A percentile compares a stretch with the other conserved stretches of the same genome.
phyloP scores from a whole-genome alignment of 2,888 invertebrate species.

The Nomada lathburiana region DNA sequence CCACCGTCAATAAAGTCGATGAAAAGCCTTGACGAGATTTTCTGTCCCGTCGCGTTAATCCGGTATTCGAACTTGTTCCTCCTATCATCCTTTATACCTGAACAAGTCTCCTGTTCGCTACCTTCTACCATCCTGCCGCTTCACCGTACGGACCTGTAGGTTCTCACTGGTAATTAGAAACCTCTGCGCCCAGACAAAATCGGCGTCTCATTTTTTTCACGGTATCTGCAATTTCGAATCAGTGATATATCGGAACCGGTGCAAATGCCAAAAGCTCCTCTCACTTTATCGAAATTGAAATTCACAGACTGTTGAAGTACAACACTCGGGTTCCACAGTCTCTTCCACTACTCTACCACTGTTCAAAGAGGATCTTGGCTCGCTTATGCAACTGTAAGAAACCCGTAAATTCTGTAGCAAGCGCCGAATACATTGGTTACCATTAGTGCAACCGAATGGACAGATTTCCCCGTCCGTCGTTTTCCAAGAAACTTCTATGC shows the following conservation, averaged over 20 bases:
- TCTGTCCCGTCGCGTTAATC: not conserved
- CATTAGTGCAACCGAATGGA: not conserved
- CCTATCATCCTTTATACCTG: not conserved
- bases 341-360: not conserved
- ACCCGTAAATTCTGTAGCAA: not conserved
- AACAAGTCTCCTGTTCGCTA: not conserved
- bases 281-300: not conserved
- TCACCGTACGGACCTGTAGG: not conserved
- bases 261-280: not conserved
- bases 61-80: not conserved
- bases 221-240: not conserved
- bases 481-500: too few relatives aligned
- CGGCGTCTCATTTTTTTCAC: not conserved
- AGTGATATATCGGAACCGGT: not conserved
- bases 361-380: too few relatives aligned
- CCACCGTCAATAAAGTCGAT: conserved; percentile 49
- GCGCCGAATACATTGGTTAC: not conserved
- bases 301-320: not conserved
- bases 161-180: not conserved
- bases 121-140: not conserved
- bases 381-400: too few relatives aligned
- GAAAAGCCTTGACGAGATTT: conserved; percentile 7
- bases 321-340: not conserved
- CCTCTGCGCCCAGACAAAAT: not conserved
- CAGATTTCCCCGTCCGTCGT: not conserved